phyloP scores from a whole-genome alignment of 2,888 invertebrate genomes.

The Penaeus monodon region DNA sequence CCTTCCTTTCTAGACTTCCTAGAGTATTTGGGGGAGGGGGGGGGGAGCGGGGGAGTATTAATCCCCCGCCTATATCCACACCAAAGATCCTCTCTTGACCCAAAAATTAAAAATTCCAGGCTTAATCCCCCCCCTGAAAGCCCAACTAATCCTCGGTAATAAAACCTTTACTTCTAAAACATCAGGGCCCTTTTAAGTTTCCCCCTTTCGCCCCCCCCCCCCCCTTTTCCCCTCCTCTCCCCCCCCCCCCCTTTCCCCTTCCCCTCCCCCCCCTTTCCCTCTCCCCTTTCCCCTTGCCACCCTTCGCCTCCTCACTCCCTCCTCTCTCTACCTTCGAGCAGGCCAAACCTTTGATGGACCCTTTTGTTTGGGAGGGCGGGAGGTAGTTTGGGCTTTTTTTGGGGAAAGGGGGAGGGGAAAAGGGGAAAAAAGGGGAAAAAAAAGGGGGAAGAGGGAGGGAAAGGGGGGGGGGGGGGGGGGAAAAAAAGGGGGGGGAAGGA shows the following conservation, averaged over 20 bases:
- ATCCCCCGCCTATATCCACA: slow-evolving; percentile 43
- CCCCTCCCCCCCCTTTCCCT: not conserved
- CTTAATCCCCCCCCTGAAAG: slow-evolving; percentile 26
- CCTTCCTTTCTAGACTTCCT: slow-evolving; percentile 26
- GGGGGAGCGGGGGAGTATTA: slow-evolving; percentile 2
- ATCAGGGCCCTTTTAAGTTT: slow-evolving; percentile 18
- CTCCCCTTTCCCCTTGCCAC: not conserved
- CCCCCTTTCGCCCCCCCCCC: not conserved
- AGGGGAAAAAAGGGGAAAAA: too few species aligned
- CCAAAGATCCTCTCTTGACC: slow-evolving; percentile 40
- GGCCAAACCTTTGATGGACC: too few species aligned
- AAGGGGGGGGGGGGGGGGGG: too few species aligned
- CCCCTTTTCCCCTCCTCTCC: not conserved
- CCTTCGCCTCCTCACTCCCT: not conserved
- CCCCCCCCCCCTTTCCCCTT: not conserved
- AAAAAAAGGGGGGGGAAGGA: too few species aligned
- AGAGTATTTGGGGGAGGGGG: too few species aligned
- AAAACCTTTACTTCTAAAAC: slow-evolving; percentile 37
- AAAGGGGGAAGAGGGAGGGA: too few species aligned
- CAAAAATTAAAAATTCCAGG: slow-evolving; percentile 33
- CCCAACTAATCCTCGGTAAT: slow-evolving; percentile 43
- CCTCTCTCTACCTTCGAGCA: not conserved
- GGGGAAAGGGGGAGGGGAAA: too few species aligned
- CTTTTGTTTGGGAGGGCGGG: too few species aligned
- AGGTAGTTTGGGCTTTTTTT: too few species aligned